A percentile compares a stretch with the other conserved stretches of the same genome.
These are phyloP conservation scores for Haemorhous mexicanus DNA, from an alignment of 2,113 vertebrate species.

Conservation along the genomic window DNA sequence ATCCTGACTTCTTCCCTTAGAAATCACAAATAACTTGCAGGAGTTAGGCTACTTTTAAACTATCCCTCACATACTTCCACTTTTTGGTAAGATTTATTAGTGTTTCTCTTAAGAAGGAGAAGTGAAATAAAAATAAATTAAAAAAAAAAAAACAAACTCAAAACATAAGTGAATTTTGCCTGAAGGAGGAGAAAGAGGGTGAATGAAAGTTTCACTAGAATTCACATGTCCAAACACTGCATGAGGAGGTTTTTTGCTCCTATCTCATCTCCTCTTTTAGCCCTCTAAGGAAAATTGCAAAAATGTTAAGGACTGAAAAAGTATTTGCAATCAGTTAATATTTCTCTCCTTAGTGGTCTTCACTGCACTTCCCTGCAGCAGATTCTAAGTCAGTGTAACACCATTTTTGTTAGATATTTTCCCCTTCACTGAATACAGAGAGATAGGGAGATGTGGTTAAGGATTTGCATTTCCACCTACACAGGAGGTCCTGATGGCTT, in stretches of 20 bases:
- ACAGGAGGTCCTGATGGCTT: neutral
- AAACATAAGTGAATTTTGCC: neutral
- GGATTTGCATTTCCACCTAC: neutral
- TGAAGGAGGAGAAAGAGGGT: neutral
- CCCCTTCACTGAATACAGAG: neutral
- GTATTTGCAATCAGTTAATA: neutral
- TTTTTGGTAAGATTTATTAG: neutral
- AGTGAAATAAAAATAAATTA: neutral
- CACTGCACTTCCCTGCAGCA: neutral
- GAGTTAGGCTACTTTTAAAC: neutral
- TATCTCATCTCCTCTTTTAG: neutral
- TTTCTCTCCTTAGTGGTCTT: neutral
- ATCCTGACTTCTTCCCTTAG: neutral
- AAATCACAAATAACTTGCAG: neutral
- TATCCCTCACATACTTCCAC: neutral
- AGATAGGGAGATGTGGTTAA: neutral
- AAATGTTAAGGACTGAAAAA: neutral
- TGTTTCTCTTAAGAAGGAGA: neutral
- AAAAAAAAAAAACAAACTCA: accelerated
- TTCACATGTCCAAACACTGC: neutral
- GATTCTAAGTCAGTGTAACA: neutral
- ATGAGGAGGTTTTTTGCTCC: neutral
- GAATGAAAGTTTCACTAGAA: neutral
- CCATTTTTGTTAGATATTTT: neutral
- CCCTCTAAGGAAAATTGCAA: neutral